Evolutionary conservation across 2,888 invertebrate genomes (phyloP).

Genomic region (Drosophila ustulata): DNA sequence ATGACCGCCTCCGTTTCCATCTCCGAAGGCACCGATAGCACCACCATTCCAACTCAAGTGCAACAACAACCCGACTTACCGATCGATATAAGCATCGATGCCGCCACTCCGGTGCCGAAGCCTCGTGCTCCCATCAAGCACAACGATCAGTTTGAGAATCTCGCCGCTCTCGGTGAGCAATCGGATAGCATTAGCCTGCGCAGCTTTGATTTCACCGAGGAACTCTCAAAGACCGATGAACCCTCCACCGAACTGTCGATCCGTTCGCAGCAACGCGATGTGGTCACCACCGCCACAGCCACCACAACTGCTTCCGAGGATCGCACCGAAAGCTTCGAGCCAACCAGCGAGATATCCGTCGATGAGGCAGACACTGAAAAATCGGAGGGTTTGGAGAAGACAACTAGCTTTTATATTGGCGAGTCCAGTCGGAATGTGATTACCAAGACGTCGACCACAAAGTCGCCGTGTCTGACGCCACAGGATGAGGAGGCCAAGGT

Average conservation of each 20-base stretch:
- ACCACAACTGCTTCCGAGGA: conserved; percentile 79
- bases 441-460: conserved; percentile 77
- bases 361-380: conserved; percentile 77
- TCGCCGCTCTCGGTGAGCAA: conserved; percentile 77
- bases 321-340: conserved; percentile 78
- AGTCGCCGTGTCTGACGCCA: conserved; percentile 58
- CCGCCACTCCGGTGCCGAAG: conserved; percentile 80
- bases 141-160: conserved; percentile 75
- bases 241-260: conserved; percentile 78
- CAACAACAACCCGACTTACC: conserved; percentile 62
- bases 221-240: conserved; percentile 81
- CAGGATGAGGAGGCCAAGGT: conserved; percentile 60
- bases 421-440: conserved; percentile 85
- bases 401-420: conserved; percentile 84
- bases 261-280: conserved; percentile 69
- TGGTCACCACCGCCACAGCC: conserved; percentile 66
- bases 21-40: conserved; percentile 72
- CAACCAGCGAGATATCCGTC: conserved; percentile 78
- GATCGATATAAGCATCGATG: conserved; percentile 60
- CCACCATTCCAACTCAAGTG: conserved; percentile 68
- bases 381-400: conserved; percentile 64
- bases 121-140: conserved; percentile 82
- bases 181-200: conserved; percentile 81
- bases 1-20: conserved; percentile 20
- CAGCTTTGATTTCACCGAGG: conserved; percentile 82